phyloP scores from a whole-genome alignment of 1,140 invertebrate species.

The Phymastichus coffea region DNA sequence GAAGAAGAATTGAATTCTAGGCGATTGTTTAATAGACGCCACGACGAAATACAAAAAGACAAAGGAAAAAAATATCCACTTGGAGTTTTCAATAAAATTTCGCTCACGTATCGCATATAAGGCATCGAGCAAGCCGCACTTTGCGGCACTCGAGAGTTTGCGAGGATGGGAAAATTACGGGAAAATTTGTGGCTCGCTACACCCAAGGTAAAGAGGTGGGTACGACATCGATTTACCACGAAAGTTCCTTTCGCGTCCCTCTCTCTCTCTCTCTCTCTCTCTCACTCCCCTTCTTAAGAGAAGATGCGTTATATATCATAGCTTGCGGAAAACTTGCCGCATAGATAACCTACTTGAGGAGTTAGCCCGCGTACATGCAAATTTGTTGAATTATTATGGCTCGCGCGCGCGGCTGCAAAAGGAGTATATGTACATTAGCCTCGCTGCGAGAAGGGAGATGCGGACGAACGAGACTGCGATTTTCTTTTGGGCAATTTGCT shows the following conservation, averaged over 20 bases:
- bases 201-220: not conserved
- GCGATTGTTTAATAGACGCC: too few species aligned
- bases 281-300: too few species aligned
- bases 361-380: slow-evolving; percentile 59
- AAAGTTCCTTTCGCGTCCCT: not conserved
- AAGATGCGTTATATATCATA: slow-evolving; percentile 54
- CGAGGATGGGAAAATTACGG: not conserved
- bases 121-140: too few species aligned
- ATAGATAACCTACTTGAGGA: slow-evolving; percentile 60
- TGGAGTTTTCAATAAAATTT: too few species aligned
- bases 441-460: too few species aligned
- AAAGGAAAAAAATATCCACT: too few species aligned
- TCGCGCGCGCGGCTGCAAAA: too few species aligned
- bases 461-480: not conserved
- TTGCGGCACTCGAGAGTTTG: too few species aligned
- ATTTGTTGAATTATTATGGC: slow-evolving; percentile 59
- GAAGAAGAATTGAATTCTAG: too few species aligned
- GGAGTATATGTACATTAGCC: slow-evolving; percentile 21
- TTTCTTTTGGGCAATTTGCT: slow-evolving; percentile 3
- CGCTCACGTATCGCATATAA: too few species aligned
- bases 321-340: slow-evolving; percentile 52
- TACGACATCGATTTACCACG: slow-evolving; percentile 6
- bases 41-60: too few species aligned
- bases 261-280: too few species aligned
- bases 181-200: not conserved